phyloP scores from a whole-genome alignment of 2,888 invertebrate species.

The Helobdella robusta region DNA sequence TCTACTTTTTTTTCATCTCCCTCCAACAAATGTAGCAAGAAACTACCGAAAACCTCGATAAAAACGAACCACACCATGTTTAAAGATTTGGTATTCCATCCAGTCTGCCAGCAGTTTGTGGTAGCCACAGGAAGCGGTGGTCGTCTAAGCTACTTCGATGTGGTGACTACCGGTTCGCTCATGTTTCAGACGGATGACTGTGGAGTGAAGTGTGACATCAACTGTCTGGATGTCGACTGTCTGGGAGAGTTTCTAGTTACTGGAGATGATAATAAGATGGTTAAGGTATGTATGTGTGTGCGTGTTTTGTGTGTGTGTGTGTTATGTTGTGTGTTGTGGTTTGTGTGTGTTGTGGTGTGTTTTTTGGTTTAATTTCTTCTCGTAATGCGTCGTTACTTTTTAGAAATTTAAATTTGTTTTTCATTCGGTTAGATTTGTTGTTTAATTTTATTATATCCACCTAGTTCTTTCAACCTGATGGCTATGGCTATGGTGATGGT shows the following conservation, averaged over 20 bases:
- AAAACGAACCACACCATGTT: slow-evolving; percentile 63
- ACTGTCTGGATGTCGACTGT: slow-evolving; percentile 65
- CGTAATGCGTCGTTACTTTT: no score
- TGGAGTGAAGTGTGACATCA: slow-evolving; percentile 68
- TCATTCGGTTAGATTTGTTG: no score
- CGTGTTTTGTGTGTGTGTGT: no score
- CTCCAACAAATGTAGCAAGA: slow-evolving; percentile 8
- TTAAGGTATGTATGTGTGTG: no score
- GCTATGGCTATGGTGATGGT: no score
- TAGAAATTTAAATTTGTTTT: no score
- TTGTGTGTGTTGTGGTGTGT: no score
- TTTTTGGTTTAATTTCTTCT: no score
- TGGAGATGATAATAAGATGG: slow-evolving; percentile 74
- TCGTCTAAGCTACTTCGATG: slow-evolving; percentile 75
- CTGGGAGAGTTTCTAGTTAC: slow-evolving; percentile 70
- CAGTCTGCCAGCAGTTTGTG: slow-evolving; percentile 62
- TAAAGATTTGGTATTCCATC: slow-evolving; percentile 44
- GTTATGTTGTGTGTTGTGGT: no score
- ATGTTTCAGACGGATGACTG: slow-evolving; percentile 74
- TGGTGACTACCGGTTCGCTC: slow-evolving; percentile 62
- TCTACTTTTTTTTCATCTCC: no score
- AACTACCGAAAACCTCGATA: slow-evolving; percentile 64
- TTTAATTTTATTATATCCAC: no score
- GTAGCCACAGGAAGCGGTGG: slow-evolving; percentile 76
- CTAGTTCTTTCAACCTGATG: no score